Percentiles rank a stretch among this genome's conserved stretches.
These are phyloP conservation scores for Pegoplata infirma DNA, from an alignment of 2,888 invertebrate species.

Conservation along the genomic window DNA sequence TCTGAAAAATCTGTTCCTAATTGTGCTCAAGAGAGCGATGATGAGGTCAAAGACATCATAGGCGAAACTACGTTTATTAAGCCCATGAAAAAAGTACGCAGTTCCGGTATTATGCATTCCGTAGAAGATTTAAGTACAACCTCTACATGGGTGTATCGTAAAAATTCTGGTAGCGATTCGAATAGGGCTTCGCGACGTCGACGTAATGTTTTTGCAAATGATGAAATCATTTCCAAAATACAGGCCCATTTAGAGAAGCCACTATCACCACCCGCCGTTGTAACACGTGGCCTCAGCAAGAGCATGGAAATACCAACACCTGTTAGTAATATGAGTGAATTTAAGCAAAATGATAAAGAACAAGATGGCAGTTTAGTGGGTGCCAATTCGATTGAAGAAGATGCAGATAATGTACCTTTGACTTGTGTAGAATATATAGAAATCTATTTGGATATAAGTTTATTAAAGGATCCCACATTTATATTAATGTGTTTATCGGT, in stretches of 20 bases:
- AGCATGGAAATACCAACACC: conserved; percentile 78
- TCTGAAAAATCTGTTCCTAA: conserved; percentile 65
- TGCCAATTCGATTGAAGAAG: conserved; percentile 65
- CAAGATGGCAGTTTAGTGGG: conserved; percentile 53
- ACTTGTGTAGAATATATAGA: conserved; percentile 76
- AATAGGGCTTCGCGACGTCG: conserved; percentile 77
- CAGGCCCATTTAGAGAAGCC: conserved; percentile 76
- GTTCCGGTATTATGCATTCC: conserved; percentile 85
- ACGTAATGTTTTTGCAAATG: conserved; percentile 76
- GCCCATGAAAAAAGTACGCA: conserved; percentile 83
- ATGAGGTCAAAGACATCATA: conserved; percentile 81
- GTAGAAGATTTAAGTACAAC: conserved; percentile 87
- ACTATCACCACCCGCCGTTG: conserved; percentile 72
- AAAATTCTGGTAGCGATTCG: conserved; percentile 76
- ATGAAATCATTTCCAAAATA: conserved; percentile 77
- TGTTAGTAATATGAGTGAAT: conserved; percentile 75
- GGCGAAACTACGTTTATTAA: conserved; percentile 80
- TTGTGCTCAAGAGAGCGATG: conserved; percentile 77
- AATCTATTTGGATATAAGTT: conserved; percentile 83
- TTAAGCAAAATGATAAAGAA: conserved; percentile 64
- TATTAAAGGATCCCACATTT: conserved; percentile 84
- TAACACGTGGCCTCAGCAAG: conserved; percentile 77
- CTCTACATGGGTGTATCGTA: conserved; percentile 86
- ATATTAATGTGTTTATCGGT: conserved; percentile 86
- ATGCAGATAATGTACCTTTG: conserved; percentile 73